Percentiles rank a stretch among this genome's conserved stretches.
Evolutionary conservation across 2,888 invertebrate genomes (phyloP).

Genomic region (Deladenus siricidicola): DNA sequence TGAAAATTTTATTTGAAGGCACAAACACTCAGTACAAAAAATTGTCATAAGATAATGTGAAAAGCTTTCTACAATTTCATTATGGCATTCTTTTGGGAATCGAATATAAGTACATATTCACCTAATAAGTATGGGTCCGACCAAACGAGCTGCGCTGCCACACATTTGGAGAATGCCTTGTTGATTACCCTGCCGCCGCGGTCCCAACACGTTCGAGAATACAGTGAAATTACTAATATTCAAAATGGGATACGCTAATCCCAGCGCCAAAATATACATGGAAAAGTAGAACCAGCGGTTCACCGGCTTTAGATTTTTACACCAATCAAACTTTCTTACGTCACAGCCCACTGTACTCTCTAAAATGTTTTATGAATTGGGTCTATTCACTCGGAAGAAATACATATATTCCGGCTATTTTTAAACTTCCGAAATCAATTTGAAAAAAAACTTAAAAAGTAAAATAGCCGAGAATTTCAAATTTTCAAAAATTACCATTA

Average conservation of each 20-base stretch:
- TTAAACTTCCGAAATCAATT: background rate
- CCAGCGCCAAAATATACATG: constrained; percentile 16
- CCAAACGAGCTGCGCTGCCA: constrained; percentile 34
- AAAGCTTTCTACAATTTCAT: no score
- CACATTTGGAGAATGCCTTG: constrained; percentile 38
- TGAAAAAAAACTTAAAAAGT: background rate
- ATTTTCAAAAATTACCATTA: no score
- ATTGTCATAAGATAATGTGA: no score
- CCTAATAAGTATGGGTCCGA: constrained; percentile 34
- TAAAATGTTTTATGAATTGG: background rate
- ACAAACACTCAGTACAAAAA: no score
- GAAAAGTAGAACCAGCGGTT: constrained; percentile 24
- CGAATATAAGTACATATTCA: background rate
- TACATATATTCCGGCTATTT: no score
- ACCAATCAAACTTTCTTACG: constrained; percentile 18
- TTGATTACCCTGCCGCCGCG: constrained; percentile 53
- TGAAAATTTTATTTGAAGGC: no score
- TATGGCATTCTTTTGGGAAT: background rate
- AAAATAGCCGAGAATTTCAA: background rate
- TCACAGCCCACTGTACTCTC: constrained; percentile 24
- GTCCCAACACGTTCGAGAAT: constrained; percentile 53
- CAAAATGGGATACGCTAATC: constrained; percentile 53
- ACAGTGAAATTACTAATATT: constrained; percentile 50
- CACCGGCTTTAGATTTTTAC: constrained; percentile 17
- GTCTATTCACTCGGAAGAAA: no score